Base-by-base conservation (phyloP, 2,888 invertebrate genomes). In the Chloromyia formosa region DNA sequence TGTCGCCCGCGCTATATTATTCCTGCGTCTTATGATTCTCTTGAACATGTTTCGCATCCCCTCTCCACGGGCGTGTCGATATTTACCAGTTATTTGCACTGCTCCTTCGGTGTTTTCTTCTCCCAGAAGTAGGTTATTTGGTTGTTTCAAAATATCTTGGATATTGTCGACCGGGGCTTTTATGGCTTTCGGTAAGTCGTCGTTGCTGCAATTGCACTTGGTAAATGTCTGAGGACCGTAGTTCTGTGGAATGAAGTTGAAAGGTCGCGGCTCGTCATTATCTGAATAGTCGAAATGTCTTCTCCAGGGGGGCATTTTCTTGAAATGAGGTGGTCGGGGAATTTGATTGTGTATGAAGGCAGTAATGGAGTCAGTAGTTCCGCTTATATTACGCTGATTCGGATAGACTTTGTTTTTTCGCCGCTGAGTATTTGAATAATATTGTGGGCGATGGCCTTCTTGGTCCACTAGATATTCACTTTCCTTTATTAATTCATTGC, bases 171-270 rank as follows among this genome's bases (percentile, higher is more conserved):
- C 77, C 45, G 69, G 45, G 1, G 42, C 72, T 12, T 14, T n/a
- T n/a, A 40, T 16, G 4, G 23, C 14, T 20, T 45, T 45, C 12
- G 22, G 18, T 23, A 23, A 18, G 18, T 20, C 5, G 5, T 54
- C 42, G 18, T 40, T 23, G 66, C 45, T 22, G 35, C 12, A 49
- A 53, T 54, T 74, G 3, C 74, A 42, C 73, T 83, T 83, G 75
- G 81, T 82, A 74, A 85, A 85, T 74, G 84, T 82, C 14, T 84
- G 82, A 16, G 85, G 84, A 74, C 80, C 14, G 0, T 83, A 82
- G 0, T 84, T 85, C 1, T 84, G 82, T 61, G 80, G 81, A 9
- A 83, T 82, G 80, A 83, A 84, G 78, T 85, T 83, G 78, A 85
- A 85, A 1, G 85, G 85, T 73, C 84, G 82, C 2, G 85, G 85